These are phyloP conservation scores for Sus scrofa DNA, from an alignment of 2,113 vertebrate genomes.

Conservation along the genomic window T2T-Sscrofa CM000813.6:6653501-6654000, in stretches of 20 bases:
- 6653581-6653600: slow-evolving; percentile 83
- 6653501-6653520: slow-evolving; percentile 79
- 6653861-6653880: not conserved
- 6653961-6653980: slow-evolving; percentile 63
- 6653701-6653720: slow-evolving; percentile 78
- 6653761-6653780: slow-evolving; percentile 50
- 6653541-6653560: slow-evolving; percentile 51
- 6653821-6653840: slow-evolving; percentile 52
- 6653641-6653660: slow-evolving; percentile 59
- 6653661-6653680: slow-evolving; percentile 69
- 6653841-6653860: slow-evolving; percentile 32
- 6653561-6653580: slow-evolving; percentile 6
- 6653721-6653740: slow-evolving; percentile 82
- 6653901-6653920: slow-evolving; percentile 64
- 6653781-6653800: slow-evolving; percentile 44
- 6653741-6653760: slow-evolving; percentile 30
- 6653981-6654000: not conserved
- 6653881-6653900: not conserved
- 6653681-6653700: slow-evolving; percentile 81
- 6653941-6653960: slow-evolving; percentile 81
- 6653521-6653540: not conserved
- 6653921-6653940: slow-evolving; percentile 43
- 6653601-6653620: slow-evolving; percentile 83
- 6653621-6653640: not conserved
- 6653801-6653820: slow-evolving; percentile 75